Conservation (phyloP, 2,797 vertebrate genomes). For the Lagodon rhomboides region DNA sequence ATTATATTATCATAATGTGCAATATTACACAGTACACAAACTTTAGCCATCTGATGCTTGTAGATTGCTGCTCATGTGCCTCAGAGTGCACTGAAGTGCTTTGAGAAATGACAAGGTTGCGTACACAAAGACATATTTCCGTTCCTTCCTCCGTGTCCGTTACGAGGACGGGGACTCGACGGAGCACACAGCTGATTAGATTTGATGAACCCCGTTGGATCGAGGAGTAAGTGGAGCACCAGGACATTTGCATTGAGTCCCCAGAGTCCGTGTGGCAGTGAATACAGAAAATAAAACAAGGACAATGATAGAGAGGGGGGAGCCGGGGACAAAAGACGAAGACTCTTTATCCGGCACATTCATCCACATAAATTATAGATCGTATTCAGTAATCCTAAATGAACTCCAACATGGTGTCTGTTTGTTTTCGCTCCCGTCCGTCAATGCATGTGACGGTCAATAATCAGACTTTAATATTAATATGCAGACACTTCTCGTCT, state of each 20-base stretch:
- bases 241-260: slow-evolving; percentile 72
- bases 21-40: neutral
- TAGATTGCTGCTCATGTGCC: neutral
- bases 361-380: slow-evolving; percentile 44
- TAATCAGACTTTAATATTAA: slow-evolving; percentile 44
- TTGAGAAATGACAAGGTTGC: slow-evolving; percentile 8
- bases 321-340: neutral
- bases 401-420: slow-evolving; percentile 26
- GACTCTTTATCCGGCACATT: slow-evolving; percentile 5
- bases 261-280: slow-evolving; percentile 35
- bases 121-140: slow-evolving; percentile 14
- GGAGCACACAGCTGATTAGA: slow-evolving; percentile 65
- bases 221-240: slow-evolving; percentile 63
- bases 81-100: neutral
- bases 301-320: slow-evolving; percentile 13
- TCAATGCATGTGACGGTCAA: slow-evolving; percentile 29
- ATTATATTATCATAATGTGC: neutral
- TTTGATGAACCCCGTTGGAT: slow-evolving; percentile 69
- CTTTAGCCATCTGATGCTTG: neutral
- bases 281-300: slow-evolving; percentile 49
- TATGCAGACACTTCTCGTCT: neutral
- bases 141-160: slow-evolving; percentile 15
- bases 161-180: slow-evolving; percentile 28
- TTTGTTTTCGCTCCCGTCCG: slow-evolving; percentile 25
- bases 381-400: slow-evolving; percentile 7